Percentiles rank a stretch among this genome's conserved stretches.
Evolutionary conservation across 2,797 vertebrate genomes (phyloP).

Genomic region (Kryptopterus vitreolus): DNA sequence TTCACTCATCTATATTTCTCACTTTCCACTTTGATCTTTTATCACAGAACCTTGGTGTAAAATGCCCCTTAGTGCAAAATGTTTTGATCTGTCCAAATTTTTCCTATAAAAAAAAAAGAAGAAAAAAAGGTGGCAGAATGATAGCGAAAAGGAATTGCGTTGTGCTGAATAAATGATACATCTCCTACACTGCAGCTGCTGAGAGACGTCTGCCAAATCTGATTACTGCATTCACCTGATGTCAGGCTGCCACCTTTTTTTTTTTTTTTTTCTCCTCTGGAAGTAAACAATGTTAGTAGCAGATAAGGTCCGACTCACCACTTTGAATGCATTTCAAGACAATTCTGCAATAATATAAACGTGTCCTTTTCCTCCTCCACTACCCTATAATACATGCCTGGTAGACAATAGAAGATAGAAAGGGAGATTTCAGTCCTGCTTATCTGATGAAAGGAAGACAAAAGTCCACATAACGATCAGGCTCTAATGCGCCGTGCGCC

Average conservation of each 20-base stretch:
- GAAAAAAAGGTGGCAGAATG: neutral
- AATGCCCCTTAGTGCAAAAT: neutral
- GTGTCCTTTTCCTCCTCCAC: slow-evolving; percentile 33
- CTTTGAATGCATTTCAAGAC: slow-evolving; percentile 44
- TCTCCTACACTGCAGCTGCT: slow-evolving; percentile 35
- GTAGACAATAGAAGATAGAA: slow-evolving; percentile 41
- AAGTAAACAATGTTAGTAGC: slow-evolving; percentile 54
- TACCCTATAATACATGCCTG: slow-evolving; percentile 41
- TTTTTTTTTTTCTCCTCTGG: slow-evolving; percentile 46
- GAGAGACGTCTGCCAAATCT: slow-evolving; percentile 52
- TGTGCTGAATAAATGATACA: slow-evolving; percentile 34
- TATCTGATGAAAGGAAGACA: slow-evolving; percentile 53
- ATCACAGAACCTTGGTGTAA: neutral
- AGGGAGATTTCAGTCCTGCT: slow-evolving; percentile 50
- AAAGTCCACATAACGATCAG: slow-evolving; percentile 54
- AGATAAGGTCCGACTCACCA: slow-evolving; percentile 49
- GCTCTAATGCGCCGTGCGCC: slow-evolving; percentile 43
- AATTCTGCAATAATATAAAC: slow-evolving; percentile 53
- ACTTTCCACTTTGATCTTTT: neutral
- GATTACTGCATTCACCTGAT: slow-evolving; percentile 50
- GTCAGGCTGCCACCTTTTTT: slow-evolving; percentile 53
- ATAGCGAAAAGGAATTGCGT: slow-evolving; percentile 20
- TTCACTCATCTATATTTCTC: neutral
- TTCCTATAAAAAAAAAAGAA: neutral
- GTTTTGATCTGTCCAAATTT: slow-evolving; percentile 20